These are phyloP conservation scores for Phytoseiulus persimilis DNA, from an alignment of 2,888 invertebrate species.

Conservation along the genomic window DNA sequence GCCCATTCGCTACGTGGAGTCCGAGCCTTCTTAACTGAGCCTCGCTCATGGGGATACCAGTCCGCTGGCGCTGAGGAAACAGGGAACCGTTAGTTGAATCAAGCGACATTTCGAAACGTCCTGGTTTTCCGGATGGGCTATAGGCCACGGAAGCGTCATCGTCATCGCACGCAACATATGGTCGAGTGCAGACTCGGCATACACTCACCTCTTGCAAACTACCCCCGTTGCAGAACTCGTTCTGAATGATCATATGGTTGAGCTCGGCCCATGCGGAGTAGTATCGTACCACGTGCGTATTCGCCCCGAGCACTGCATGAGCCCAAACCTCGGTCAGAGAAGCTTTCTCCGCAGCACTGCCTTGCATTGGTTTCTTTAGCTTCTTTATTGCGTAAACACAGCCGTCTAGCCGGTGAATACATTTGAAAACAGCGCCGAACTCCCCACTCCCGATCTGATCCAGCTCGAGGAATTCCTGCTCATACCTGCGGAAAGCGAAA, in stretches of 20 bases:
- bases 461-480: conserved; percentile 73
- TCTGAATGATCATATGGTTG: conserved; percentile 88
- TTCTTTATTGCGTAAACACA: conserved; percentile 83
- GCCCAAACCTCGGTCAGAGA: conserved; percentile 84
- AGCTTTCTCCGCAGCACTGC: conserved; percentile 64
- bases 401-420: conserved; percentile 79
- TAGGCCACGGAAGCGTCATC: not conserved
- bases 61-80: not conserved
- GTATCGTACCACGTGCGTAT: conserved; percentile 84
- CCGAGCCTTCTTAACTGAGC: conserved; percentile 65
- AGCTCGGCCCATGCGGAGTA: conserved; percentile 93
- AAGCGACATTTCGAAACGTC: too few relatives aligned
- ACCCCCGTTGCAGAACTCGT: conserved; percentile 78
- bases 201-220: conserved; percentile 18
- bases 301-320: conserved; percentile 81
- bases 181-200: too few relatives aligned
- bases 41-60: conserved; percentile 59
- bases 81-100: too few relatives aligned
- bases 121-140: too few relatives aligned
- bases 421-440: conserved; percentile 79
- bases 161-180: too few relatives aligned
- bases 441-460: conserved; percentile 73
- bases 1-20: conserved; percentile 71
- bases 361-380: conserved; percentile 74
- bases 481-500: conserved; percentile 47